Evolutionary conservation across 2,113 vertebrate genomes (phyloP), one percentile per base, ranked within the genome.

Genomic region (Cryptotis parvus): DNA sequence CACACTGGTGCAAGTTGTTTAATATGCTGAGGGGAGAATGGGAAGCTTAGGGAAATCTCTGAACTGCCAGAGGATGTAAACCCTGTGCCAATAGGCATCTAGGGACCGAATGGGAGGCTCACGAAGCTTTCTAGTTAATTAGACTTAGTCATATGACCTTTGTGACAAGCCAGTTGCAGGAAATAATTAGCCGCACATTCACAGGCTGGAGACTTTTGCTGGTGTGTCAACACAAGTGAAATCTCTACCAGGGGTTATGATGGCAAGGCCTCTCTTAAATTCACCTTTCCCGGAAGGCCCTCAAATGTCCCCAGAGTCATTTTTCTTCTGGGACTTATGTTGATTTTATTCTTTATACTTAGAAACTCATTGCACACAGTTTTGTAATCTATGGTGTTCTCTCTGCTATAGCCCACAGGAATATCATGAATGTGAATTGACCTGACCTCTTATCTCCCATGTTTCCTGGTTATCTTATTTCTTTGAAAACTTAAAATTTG

Each of bases 91-190:
- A 1, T 4, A 6, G 52, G 69, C 91, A 6, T 12, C 84, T 35
- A 37, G 65, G 63, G 65, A 89, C 87, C 55, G 65, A 84, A 45
- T 66, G 6, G 11, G 10, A 75, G 49, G 39, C 80, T 81, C 41
- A 0, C 3, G n/a, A 76, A 84, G 63, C 27, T 81, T 87, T 95
- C 81, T 88, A 7, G 70, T 87, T 95, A 91, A 92, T 95, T 92
- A 85, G 70, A 91, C 82, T 93, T 85, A 58, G n/a, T 92, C 85
- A 79, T 31, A 24, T 83, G 91, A 84, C 52, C 45, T 92, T 85
- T 91, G 20, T 84, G 68, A 65, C 61, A 90, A 75, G 84, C 74
- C 91, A 92, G 33, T 83, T 92, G 84, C 84, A 84, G 91, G 70
- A 82, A 92, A 87, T 80, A 84, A 82, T 94, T 91, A 81, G 52